Evolutionary conservation across 2,113 vertebrate species (phyloP).

Genomic region (Arizona elegans): DNA sequence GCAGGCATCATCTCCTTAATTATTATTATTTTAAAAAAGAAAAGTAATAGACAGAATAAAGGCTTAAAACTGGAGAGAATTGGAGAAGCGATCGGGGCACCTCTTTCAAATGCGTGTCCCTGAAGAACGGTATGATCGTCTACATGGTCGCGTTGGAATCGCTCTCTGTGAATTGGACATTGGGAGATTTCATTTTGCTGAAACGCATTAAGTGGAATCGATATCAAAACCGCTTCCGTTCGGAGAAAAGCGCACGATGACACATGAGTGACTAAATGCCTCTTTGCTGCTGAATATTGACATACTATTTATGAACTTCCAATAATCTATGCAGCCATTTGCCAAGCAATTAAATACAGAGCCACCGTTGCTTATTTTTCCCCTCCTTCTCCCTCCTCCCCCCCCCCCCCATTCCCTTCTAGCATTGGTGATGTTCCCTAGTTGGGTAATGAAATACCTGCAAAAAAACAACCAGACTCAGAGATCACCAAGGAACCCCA

Average conservation of each 20-base stretch:
- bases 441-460: too few relatives aligned
- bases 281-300: background rate
- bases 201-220: slow-evolving; percentile 18
- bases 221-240: background rate
- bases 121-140: background rate
- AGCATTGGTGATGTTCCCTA: background rate
- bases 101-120: background rate
- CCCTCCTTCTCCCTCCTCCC: too few relatives aligned
- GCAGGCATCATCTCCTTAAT: background rate
- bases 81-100: too few relatives aligned
- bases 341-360: background rate
- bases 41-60: background rate
- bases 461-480: too few relatives aligned
- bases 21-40: background rate
- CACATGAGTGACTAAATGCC: slow-evolving; percentile 2
- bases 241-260: background rate
- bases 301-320: slow-evolving; percentile 24
- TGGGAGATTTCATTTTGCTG: slow-evolving; percentile 9
- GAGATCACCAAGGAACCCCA: too few relatives aligned
- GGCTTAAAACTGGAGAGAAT: background rate
- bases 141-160: background rate
- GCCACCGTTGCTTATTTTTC: background rate
- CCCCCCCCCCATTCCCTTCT: background rate
- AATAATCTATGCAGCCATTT: slow-evolving; percentile 1
- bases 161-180: background rate